Evolutionary conservation across 2,888 invertebrate genomes (phyloP), one percentile per base, ranked within the genome.

Genomic region (Meteorus cinctellus): DNA sequence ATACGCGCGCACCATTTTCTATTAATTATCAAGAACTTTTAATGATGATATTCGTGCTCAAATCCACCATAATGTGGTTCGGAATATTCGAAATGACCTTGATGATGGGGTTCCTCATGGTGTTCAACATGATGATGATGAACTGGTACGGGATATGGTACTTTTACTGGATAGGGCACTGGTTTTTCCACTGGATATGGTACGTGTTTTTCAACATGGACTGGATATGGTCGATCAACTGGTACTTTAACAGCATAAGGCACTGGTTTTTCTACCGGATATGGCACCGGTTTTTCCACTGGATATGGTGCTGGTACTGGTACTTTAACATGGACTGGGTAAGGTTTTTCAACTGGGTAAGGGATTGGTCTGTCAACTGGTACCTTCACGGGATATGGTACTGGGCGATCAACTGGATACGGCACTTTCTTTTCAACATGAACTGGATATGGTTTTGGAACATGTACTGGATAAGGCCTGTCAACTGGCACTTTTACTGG

Each of bases 231-330:
- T 89, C 92, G 92, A 90, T 92, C 92, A 27, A 93, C 93, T 3
- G 92, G 92, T 0, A 92, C 91, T 71, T 94, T 92, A 4, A 94
- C 93, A 74, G 93, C 91, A 83, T 92, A 91, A 31, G 94, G 91
- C 69, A 92, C 92, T 16, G 92, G 93, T 86, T 92, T 93, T 82
- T 93, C 93, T 66, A 94, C 94, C 67, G 92, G 92, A 78, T 92
- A 91, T 1, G 94, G 92, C 45, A 91, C 90, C 14, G 90, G 91
- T 79, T 91, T 91, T 78, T 81, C 80, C 24, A 94, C 93, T 27
- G 93, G 93, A 88, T 94, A 95, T 31, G 94, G 95, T 10, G 92
- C 92, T 19, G 95, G 94, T 51, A 93, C 92, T 12, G 92, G 94
- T 34, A 95, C 94, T 87, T 94, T 94, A 1, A 95, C 94, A 67